Evolutionary conservation across 1,140 invertebrate genomes (phyloP).

Genomic region (Eupeodes corollae): DNA sequence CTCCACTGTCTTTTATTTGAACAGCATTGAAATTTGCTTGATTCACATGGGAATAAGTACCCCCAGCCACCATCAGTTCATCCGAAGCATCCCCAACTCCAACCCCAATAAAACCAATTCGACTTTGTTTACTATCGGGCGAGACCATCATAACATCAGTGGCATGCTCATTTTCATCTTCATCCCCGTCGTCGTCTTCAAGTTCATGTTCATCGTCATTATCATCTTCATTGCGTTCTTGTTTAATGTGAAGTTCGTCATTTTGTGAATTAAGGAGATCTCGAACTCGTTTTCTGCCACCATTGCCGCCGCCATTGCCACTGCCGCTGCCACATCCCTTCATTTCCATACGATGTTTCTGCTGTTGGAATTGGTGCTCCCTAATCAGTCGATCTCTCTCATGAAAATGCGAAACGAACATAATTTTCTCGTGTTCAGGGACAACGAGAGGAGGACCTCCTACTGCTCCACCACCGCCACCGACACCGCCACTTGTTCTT

Average conservation of each 20-base stretch:
- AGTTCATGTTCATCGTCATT: neutral
- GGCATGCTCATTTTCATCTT: constrained; percentile 1
- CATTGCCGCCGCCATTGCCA: neutral
- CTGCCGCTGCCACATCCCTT: neutral
- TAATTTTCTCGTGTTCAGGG: neutral
- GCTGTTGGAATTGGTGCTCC: constrained; percentile 33
- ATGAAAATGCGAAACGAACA: constrained; percentile 32
- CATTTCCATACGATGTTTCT: constrained; percentile 17
- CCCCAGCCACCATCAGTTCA: no score
- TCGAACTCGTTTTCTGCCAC: constrained; percentile 10
- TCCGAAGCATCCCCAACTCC: no score
- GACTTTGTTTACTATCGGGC: no score
- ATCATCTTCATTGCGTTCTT: neutral
- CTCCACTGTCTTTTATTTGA: no score
- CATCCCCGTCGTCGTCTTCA: neutral
- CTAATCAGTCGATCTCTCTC: constrained; percentile 35
- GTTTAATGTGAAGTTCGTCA: neutral
- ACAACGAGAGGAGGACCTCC: neutral
- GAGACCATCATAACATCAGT: no score
- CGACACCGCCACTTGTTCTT: no score
- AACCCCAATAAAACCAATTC: no score
- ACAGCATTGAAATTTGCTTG: no score
- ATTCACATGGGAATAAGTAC: no score
- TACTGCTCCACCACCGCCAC: no score
- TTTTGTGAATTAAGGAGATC: neutral